Conservation (phyloP, 2,888 invertebrate genomes). For the Tolmerus cingulatus region DNA sequence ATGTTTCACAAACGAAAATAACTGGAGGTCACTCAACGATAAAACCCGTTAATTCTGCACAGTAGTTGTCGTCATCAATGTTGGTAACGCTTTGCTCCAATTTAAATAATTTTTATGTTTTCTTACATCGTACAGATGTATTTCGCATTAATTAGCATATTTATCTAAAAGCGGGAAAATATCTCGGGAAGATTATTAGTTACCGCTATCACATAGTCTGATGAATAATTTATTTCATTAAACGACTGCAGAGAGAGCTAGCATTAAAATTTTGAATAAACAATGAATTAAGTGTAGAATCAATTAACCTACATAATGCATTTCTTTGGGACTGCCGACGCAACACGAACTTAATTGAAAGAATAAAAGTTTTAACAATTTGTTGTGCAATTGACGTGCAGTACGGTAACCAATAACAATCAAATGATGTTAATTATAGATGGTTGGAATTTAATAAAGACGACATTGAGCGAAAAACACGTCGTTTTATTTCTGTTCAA, state of each 20-base stretch:
- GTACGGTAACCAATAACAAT: neutral
- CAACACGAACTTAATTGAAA: neutral
- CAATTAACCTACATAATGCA: neutral
- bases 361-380: neutral
- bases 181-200: neutral
- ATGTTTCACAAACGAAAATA: neutral
- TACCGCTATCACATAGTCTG: neutral
- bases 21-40: neutral
- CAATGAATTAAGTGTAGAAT: neutral
- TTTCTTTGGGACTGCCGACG: neutral
- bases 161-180: neutral
- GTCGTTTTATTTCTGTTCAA: neutral
- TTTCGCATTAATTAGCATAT: neutral
- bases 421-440: neutral
- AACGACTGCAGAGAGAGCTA: neutral
- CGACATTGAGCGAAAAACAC: neutral
- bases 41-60: neutral
- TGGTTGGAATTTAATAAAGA: neutral
- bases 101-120: neutral
- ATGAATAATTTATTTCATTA: neutral
- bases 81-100: neutral
- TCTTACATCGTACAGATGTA: neutral
- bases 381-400: neutral
- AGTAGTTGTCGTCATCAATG: neutral
- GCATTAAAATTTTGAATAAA: neutral